Percentiles rank a stretch among this genome's conserved stretches.
These are phyloP conservation scores for Rhea pennata DNA, from an alignment of 2,113 vertebrate species.

Conservation along the genomic window DNA sequence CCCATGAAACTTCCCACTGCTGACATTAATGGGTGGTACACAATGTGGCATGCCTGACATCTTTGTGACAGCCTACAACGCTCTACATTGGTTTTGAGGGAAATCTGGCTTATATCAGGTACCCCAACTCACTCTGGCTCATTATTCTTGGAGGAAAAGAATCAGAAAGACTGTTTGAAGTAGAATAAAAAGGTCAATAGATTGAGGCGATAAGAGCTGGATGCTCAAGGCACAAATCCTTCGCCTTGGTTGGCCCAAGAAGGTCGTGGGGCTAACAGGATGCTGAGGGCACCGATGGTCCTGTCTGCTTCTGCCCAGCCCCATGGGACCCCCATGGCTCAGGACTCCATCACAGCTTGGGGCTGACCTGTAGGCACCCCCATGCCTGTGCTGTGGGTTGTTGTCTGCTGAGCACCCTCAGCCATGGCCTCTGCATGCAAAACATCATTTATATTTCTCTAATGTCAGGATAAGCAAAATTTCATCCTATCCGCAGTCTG, in stretches of 20 bases:
- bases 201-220: neutral
- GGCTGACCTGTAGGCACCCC: too few relatives aligned
- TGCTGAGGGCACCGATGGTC: neutral
- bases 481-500: neutral
- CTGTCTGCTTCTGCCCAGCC: neutral
- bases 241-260: neutral
- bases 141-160: neutral
- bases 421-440: neutral
- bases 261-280: neutral
- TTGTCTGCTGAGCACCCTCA: too few relatives aligned
- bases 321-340: rapidly evolving
- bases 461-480: neutral
- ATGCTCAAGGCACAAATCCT: rapidly evolving
- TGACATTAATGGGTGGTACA: neutral
- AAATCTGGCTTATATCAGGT: neutral
- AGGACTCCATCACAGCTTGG: neutral
- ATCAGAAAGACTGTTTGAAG: neutral
- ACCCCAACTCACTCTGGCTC: rapidly evolving
- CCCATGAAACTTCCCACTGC: neutral
- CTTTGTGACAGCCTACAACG: neutral
- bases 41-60: neutral
- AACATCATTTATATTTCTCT: neutral
- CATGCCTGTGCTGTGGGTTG: rapidly evolving
- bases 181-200: neutral
- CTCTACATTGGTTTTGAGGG: neutral